Evolutionary conservation across 1,140 invertebrate genomes (phyloP).

Genomic region (Ceratosolen solmsi): DNA sequence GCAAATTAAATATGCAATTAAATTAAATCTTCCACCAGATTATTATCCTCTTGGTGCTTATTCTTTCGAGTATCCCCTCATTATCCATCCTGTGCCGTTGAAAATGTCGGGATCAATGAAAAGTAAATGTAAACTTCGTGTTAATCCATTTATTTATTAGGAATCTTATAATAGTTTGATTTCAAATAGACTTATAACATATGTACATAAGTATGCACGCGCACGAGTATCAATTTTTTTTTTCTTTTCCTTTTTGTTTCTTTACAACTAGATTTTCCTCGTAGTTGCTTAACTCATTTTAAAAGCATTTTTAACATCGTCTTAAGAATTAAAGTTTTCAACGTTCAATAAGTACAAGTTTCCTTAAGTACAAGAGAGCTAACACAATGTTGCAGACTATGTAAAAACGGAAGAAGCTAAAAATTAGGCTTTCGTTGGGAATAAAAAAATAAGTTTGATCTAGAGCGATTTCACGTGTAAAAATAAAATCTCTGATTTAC

Average conservation of each 20-base stretch:
- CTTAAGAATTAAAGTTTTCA: constrained; percentile 26
- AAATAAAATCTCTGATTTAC: constrained; percentile 50
- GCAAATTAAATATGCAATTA: constrained; percentile 50
- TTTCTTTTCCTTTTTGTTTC: too few species aligned
- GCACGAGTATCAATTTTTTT: constrained; percentile 39
- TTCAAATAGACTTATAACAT: constrained; percentile 44
- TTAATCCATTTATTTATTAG: constrained; percentile 47
- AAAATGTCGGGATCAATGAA: background rate
- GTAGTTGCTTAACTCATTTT: constrained; percentile 5
- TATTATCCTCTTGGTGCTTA: background rate
- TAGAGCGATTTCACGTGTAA: too few species aligned
- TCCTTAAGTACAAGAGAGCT: constrained; percentile 34
- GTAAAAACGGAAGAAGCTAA: constrained; percentile 43
- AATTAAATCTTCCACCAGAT: constrained; percentile 50
- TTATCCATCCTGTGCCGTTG: too few species aligned
- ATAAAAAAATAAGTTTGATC: constrained; percentile 49
- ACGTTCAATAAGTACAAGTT: constrained; percentile 20
- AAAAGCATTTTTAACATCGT: constrained; percentile 37
- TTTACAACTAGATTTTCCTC: constrained; percentile 27
- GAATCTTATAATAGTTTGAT: constrained; percentile 47
- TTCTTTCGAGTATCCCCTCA: background rate
- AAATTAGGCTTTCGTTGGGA: constrained; percentile 35
- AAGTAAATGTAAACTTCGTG: background rate
- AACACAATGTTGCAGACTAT: constrained; percentile 27
- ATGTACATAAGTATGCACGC: constrained; percentile 49